Evolutionary conservation across 2,797 vertebrate genomes (phyloP), one percentile per base, ranked within the genome.

Genomic region (Coranthus polyacanthus): DNA sequence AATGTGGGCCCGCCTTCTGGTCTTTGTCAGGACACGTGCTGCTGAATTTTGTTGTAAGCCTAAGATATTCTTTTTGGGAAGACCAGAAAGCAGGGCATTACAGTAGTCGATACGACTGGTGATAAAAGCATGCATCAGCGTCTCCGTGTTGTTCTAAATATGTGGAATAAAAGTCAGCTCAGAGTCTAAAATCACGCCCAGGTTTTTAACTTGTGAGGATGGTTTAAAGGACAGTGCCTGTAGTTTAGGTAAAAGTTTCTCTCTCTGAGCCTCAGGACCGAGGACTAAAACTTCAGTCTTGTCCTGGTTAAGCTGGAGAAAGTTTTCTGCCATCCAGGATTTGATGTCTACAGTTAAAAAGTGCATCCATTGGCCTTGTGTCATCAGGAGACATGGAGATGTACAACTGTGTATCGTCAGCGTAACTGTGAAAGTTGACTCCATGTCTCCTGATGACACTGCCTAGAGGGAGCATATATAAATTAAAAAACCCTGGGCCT

Each of bases 361-460:
- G 34, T 36, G 34, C 34, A 36, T 9, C 34, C 34, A 36, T 36
- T 36, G 34, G 34, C 12, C 34, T 36, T 36, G 8, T 36, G 34
- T 36, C 8, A 36, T 36, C 6, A 36, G 34, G 34, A 36, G 34
- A 36, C 34, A 36, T 3, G 12, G 34, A 36, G 41, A 43, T 43
- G 41, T 43, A 43, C 41, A 43, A n/a, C 41, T 43, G 16, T 43
- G 41, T 43, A 43, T 43, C 41, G 18, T 42, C 2, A 17, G 41
- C 41, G n/a, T 43, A 43, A 17, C 41, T 17, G 7, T 43, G 16
- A 18, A 43, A 43, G 4, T 43, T 17, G 15, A 43, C n/a, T 17
- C 6, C 11, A n/a, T 43, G 41, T 4, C 41, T 43, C 12, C 41
- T 43, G 41, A 18, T 43, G 41, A 43, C n/a, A 8, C 11, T 2